Evolutionary conservation across 2,888 invertebrate species (phyloP).

Genomic region (Oithona nana): DNA sequence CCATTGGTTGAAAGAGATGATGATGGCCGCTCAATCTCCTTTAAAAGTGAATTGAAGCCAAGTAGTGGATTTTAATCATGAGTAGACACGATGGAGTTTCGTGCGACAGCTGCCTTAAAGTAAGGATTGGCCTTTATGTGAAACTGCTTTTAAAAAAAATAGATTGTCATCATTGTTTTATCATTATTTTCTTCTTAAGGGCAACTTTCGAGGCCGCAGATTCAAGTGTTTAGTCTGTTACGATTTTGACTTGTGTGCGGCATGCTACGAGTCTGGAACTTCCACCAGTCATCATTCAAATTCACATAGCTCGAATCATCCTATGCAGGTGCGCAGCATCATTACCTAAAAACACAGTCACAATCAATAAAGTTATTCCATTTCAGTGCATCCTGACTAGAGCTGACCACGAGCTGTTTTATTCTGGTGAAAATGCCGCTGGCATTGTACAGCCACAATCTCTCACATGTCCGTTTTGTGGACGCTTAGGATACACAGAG

Average conservation of each 20-base stretch:
- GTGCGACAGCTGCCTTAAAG: slow-evolving; percentile 93
- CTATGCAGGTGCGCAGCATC: neutral
- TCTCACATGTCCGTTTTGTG: slow-evolving; percentile 94
- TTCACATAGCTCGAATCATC: slow-evolving; percentile 42
- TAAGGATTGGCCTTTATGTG: too few species aligned
- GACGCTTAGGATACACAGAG: slow-evolving; percentile 87
- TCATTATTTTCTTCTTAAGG: too few species aligned
- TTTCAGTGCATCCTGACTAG: slow-evolving; percentile 97
- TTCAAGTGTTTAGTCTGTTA: slow-evolving; percentile 98
- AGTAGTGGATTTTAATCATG: slow-evolving; percentile 12
- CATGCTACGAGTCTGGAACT: slow-evolving; percentile 75
- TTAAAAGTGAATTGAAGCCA: too few species aligned
- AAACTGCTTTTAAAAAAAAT: too few species aligned
- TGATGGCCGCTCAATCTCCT: too few species aligned
- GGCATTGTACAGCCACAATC: slow-evolving; percentile 78
- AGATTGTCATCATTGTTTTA: too few species aligned
- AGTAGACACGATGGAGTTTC: slow-evolving; percentile 53
- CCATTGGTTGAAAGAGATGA: too few species aligned
- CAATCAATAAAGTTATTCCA: too few species aligned
- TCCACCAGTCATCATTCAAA: slow-evolving; percentile 77
- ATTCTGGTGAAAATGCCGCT: slow-evolving; percentile 56
- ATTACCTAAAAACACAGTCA: too few species aligned
- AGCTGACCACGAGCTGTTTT: slow-evolving; percentile 87
- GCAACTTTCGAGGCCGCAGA: slow-evolving; percentile 87
- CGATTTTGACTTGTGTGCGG: slow-evolving; percentile 95